A percentile compares a stretch with the other conserved stretches of the same genome.
These are phyloP conservation scores for Scaptomyza tumidula DNA, from an alignment of 2,888 invertebrate species.

Conservation along the genomic window DNA sequence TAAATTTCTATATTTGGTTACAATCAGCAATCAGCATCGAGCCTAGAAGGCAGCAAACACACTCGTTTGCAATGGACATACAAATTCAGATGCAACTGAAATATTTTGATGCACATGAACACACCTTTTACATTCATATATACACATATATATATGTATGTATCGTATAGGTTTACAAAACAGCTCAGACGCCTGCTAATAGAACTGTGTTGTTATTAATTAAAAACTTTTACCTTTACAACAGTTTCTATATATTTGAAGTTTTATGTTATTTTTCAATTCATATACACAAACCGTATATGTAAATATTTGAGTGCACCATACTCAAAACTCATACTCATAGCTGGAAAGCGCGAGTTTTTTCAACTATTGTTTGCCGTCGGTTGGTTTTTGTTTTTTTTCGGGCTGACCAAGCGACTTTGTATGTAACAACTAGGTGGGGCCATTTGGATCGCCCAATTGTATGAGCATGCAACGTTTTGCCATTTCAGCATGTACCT, in stretches of 20 bases:
- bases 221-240: slow-evolving; percentile 79
- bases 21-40: slow-evolving; percentile 62
- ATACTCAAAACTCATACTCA: slow-evolving; percentile 11
- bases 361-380: slow-evolving; percentile 60
- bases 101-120: slow-evolving; percentile 16
- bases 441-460: slow-evolving; percentile 61
- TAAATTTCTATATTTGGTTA: slow-evolving; percentile 62
- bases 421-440: slow-evolving; percentile 14
- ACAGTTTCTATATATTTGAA: slow-evolving; percentile 47
- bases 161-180: too few relatives aligned
- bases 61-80: slow-evolving; percentile 20
- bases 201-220: slow-evolving; percentile 71
- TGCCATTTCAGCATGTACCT: slow-evolving; percentile 71
- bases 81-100: slow-evolving; percentile 17
- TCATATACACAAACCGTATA: slow-evolving; percentile 47
- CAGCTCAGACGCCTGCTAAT: slow-evolving; percentile 45
- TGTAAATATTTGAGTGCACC: slow-evolving; percentile 27
- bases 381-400: slow-evolving; percentile 14
- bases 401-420: slow-evolving; percentile 7
- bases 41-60: slow-evolving; percentile 16
- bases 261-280: slow-evolving; percentile 50
- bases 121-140: too few relatives aligned
- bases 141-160: too few relatives aligned
- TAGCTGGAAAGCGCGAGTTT: slow-evolving; percentile 46
- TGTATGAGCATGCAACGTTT: slow-evolving; percentile 69